phyloP scores from a whole-genome alignment of 2,113 vertebrate genomes.

The Nothocercus nigrocapillus region DNA sequence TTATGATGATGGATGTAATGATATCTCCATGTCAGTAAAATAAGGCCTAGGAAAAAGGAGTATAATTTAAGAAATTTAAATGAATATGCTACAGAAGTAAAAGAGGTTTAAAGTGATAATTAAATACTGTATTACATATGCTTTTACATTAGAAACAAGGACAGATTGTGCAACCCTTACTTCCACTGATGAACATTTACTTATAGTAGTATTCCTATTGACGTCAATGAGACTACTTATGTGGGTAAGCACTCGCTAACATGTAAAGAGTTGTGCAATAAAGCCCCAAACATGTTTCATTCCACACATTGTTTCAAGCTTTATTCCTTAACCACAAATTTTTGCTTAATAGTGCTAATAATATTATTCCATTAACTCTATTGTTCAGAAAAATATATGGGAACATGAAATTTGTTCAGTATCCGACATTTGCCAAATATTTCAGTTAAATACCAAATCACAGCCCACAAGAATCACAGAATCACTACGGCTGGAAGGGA shows the following conservation, averaged over 20 bases:
- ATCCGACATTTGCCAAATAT: not conserved
- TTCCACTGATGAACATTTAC: slow-evolving; percentile 23
- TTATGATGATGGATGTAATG: not conserved
- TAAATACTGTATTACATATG: slow-evolving; percentile 1
- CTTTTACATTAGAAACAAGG: slow-evolving; percentile 14
- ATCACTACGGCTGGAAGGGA: not conserved
- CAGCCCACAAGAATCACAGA: not conserved
- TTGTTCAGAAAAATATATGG: not conserved
- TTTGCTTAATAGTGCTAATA: not conserved
- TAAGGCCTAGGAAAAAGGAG: not conserved
- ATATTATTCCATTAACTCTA: not conserved
- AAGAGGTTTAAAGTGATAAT: slow-evolving; percentile 31
- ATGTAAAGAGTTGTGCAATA: slow-evolving; percentile 41
- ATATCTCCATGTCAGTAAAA: not conserved
- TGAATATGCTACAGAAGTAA: not conserved
- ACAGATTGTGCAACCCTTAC: slow-evolving; percentile 38
- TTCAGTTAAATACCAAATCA: not conserved
- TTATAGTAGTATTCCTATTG: slow-evolving; percentile 29
- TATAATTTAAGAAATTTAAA: not conserved
- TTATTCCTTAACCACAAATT: slow-evolving; percentile 16
- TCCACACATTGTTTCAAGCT: slow-evolving; percentile 41
- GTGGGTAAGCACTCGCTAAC: slow-evolving; percentile 44
- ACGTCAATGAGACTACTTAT: slow-evolving; percentile 50
- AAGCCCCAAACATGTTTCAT: slow-evolving; percentile 13
- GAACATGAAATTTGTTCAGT: not conserved